These are phyloP conservation scores for Drosophila melanosoma DNA, from an alignment of 2,888 invertebrate genomes.

Conservation along the genomic window DNA sequence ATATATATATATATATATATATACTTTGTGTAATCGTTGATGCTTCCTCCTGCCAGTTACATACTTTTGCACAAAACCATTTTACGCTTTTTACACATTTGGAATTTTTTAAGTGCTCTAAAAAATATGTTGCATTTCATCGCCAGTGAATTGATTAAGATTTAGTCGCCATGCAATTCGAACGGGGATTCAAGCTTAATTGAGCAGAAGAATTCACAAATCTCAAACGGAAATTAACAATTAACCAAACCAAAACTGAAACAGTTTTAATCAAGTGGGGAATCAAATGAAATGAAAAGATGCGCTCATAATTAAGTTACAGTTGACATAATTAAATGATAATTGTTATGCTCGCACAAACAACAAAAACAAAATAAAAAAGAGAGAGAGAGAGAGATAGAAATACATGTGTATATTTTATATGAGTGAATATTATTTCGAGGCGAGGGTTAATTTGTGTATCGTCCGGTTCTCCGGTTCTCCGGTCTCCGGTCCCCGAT, in stretches of 20 bases:
- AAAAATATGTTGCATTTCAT: neutral
- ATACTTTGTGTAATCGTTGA: neutral
- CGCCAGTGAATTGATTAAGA: conserved; percentile 5
- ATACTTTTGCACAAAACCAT: neutral
- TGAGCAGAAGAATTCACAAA: conserved; percentile 56
- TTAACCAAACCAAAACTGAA: conserved; percentile 65
- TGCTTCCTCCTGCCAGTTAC: neutral
- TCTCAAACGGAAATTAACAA: conserved; percentile 72
- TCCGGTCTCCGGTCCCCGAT: conserved; percentile 30
- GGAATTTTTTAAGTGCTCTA: neutral
- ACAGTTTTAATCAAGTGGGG: conserved; percentile 58
- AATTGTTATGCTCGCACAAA: conserved; percentile 65
- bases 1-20: neutral
- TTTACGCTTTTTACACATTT: neutral
- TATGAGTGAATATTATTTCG: conserved; percentile 28
- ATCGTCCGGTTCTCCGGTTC: conserved; percentile 55
- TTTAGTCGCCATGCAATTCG: conserved; percentile 1
- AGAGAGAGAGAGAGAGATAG: neutral
- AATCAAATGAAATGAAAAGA: conserved; percentile 60
- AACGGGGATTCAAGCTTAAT: conserved; percentile 38
- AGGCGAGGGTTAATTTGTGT: conserved; percentile 74
- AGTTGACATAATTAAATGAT: conserved; percentile 82
- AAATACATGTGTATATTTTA: conserved; percentile 22
- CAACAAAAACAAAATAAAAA: conserved; percentile 14
- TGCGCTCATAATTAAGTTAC: conserved; percentile 79